Evolutionary conservation across 2,888 invertebrate species (phyloP).

Genomic region (Melanchra persicariae): DNA sequence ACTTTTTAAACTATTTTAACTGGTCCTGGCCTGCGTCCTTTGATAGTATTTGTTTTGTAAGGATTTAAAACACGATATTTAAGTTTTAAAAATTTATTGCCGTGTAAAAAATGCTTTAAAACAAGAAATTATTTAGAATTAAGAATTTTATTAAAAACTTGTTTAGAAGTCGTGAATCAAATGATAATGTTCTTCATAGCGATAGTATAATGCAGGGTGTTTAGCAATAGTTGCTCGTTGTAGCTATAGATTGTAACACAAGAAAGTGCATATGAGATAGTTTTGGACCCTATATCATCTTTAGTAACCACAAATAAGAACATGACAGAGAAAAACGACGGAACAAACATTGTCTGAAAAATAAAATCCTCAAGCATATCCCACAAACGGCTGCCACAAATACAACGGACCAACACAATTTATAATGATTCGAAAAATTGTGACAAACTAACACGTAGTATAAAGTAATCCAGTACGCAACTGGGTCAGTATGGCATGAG

Average conservation of each 20-base stretch:
- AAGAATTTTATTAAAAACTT: no score
- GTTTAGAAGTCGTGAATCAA: no score
- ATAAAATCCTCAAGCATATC: conserved; percentile 10
- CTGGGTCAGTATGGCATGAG: conserved; percentile 83
- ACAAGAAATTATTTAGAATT: neutral
- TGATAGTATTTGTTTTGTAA: conserved; percentile 36
- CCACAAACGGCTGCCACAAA: conserved; percentile 36
- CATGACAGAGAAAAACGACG: neutral
- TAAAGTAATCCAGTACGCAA: conserved; percentile 79
- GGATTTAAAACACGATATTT: neutral
- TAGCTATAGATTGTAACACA: no score
- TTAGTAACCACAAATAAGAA: neutral
- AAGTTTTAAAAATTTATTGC: no score
- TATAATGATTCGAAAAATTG: conserved; percentile 72
- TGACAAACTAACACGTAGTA: conserved; percentile 76
- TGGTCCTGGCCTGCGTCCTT: conserved; percentile 34
- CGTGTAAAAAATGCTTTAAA: neutral
- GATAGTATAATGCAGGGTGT: neutral
- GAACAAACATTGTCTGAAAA: conserved; percentile 10
- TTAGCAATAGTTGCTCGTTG: neutral
- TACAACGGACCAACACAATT: conserved; percentile 61
- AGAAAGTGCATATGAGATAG: neutral
- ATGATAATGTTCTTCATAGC: no score
- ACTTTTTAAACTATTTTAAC: conserved; percentile 58
- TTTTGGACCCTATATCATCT: neutral